Evolutionary conservation across 2,888 invertebrate genomes (phyloP).

Genomic region (Agrotis ipsilon): DNA sequence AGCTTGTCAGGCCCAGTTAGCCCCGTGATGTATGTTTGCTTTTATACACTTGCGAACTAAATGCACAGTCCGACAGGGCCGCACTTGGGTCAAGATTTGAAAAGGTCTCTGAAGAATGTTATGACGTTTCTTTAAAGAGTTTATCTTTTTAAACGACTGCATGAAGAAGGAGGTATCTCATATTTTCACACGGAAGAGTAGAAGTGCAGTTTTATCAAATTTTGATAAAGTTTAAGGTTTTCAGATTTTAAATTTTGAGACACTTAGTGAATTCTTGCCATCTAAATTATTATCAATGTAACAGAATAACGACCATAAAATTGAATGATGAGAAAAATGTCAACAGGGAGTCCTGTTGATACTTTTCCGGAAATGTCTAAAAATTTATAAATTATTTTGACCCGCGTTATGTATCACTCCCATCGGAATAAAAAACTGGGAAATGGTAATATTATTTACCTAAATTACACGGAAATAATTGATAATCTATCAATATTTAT

Average conservation of each 20-base stretch:
- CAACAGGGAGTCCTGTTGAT: too few relatives aligned
- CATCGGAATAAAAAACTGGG: too few relatives aligned
- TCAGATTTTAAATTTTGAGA: neutral
- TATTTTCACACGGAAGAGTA: too few relatives aligned
- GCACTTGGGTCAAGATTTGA: slow-evolving; percentile 27
- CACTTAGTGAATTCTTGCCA: too few relatives aligned
- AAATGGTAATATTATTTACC: neutral
- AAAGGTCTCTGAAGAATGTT: neutral
- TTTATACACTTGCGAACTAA: slow-evolving; percentile 72
- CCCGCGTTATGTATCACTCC: neutral
- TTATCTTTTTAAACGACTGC: too few relatives aligned
- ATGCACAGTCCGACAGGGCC: slow-evolving; percentile 63
- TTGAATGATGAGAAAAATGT: slow-evolving; percentile 1
- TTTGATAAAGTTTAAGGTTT: too few relatives aligned
- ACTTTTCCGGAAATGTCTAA: neutral
- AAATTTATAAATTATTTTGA: neutral
- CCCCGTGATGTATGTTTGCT: slow-evolving; percentile 76
- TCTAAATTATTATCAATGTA: neutral
- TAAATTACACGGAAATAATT: neutral
- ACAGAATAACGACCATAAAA: neutral
- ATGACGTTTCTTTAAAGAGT: too few relatives aligned
- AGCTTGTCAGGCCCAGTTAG: slow-evolving; percentile 72
- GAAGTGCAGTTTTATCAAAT: too few relatives aligned
- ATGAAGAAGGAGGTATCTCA: too few relatives aligned
- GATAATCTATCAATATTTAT: neutral